A percentile compares a stretch with the other conserved stretches of the same genome.
These are phyloP conservation scores for Morpho helenor DNA, from an alignment of 2,888 invertebrate genomes.

Conservation along the genomic window DNA sequence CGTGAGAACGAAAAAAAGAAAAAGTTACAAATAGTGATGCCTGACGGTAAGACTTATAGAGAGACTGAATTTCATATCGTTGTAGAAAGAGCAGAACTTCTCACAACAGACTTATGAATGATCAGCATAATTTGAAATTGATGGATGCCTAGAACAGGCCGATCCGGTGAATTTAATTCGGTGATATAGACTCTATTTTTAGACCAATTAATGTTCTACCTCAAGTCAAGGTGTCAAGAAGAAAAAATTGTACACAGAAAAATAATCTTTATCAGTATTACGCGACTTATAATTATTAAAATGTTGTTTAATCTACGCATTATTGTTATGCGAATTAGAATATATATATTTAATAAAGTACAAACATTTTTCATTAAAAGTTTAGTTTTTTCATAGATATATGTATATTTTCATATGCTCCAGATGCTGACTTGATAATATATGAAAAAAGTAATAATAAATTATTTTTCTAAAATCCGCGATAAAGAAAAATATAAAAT, in stretches of 20 bases:
- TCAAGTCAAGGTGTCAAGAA: constrained; percentile 36
- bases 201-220: constrained; percentile 36
- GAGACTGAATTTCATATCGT: constrained; percentile 93
- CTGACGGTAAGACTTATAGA: constrained; percentile 89
- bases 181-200: too few species aligned
- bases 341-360: constrained; percentile 14
- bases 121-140: constrained; percentile 23
- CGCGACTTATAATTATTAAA: constrained; percentile 31
- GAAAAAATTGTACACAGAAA: constrained; percentile 54
- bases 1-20: constrained; percentile 77
- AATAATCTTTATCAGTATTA: constrained; percentile 56
- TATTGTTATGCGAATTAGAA: constrained; percentile 30
- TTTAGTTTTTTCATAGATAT: not conserved
- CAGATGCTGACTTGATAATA: too few species aligned
- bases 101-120: constrained; percentile 86
- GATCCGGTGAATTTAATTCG: not conserved
- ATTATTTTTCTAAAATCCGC: too few species aligned
- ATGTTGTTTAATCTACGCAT: constrained; percentile 18
- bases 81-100: constrained; percentile 89
- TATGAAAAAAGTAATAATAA: too few species aligned
- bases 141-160: constrained; percentile 32
- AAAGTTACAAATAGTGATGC: constrained; percentile 85
- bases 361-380: constrained; percentile 8
- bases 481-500: too few species aligned
- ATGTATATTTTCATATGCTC: too few species aligned